A percentile compares a stretch with the other conserved stretches of the same genome.
Conservation (phyloP, 2,888 invertebrate genomes). For the Chaetogeoica ovagalla region DNA sequence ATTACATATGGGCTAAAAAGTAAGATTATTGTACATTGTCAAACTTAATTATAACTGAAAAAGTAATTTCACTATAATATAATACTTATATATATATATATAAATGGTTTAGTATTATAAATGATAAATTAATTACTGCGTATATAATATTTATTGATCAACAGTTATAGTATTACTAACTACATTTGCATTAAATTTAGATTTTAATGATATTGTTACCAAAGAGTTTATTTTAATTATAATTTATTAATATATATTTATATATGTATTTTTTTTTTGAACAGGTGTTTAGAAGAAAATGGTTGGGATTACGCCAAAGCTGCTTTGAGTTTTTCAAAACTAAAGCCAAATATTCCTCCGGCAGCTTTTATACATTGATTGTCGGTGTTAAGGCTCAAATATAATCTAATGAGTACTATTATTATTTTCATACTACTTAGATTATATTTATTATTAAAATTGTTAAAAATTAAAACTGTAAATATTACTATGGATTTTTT, state of each 20-base stretch:
- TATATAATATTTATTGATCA: neutral
- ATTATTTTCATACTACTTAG: neutral
- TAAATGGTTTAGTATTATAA: neutral
- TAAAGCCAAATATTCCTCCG: slow-evolving; percentile 30
- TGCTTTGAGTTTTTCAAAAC: slow-evolving; percentile 32
- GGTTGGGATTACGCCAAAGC: slow-evolving; percentile 38
- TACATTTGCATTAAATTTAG: neutral
- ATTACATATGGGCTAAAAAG: slow-evolving; percentile 38
- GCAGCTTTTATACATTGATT: slow-evolving; percentile 16
- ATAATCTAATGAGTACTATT: neutral
- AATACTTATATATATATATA: neutral
- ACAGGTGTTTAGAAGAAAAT: slow-evolving; percentile 37
- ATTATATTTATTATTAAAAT: neutral
- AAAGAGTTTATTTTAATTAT: neutral
- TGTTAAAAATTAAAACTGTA: too few species aligned
- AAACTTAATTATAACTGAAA: neutral
- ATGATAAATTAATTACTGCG: neutral
- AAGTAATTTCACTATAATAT: neutral
- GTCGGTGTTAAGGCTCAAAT: neutral
- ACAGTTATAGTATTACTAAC: neutral
- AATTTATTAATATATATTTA: neutral
- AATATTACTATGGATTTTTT: neutral
- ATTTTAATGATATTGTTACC: neutral
- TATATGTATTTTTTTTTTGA: neutral
- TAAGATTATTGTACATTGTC: neutral